Evolutionary conservation across 1,140 invertebrate genomes (phyloP), one percentile per base, ranked within the genome.

Genomic region (Cherax destructor): DNA sequence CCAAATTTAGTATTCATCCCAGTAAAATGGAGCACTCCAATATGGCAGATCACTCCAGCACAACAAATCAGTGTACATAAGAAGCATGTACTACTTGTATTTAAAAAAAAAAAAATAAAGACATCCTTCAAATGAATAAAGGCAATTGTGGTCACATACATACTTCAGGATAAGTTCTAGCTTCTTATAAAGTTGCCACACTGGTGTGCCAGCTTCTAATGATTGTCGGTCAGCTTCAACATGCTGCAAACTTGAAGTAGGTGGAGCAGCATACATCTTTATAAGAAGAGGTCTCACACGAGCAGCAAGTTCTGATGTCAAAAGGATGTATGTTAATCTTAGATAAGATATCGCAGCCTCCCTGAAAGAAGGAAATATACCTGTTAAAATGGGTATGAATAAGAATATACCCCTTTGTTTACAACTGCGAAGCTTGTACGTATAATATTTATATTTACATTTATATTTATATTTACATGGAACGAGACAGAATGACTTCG

Each of bases 131-230:
- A 41, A 41, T 41, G 30, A 41, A 41, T 41, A 41, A 41, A 41
- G 30, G 0, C 30, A 41, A 41, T 56, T 56, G 13, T 56, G 52
- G 13, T n/a, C 52, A 56, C n/a, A 74, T 21, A 76, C 86, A 81
- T 81, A 88, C 86, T 81, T 78, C 13, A 50, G 52, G 52, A 88
- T 88, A 77, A 0, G 52, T 16, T 81, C 86, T 30, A 81, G 50
- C 49, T 81, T 88, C 41, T 81, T 88, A 30, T 88, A 88, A n/a
- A 88, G 78, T 21, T 88, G 86, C 86, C 86, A 88, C 7, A 81
- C 78, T 69, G 86, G 78, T 49, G 41, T 81, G 9, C 77, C 65
- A n/a, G 65, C 59, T 47, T 88, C 86, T 61, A 74, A 50, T n/a
- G 77, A 24, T n/a, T n/a, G 59, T 11, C 13, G 13, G 47, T 72